phyloP scores from a whole-genome alignment of 2,113 vertebrate genomes.

The Hiodon alosoides region DNA sequence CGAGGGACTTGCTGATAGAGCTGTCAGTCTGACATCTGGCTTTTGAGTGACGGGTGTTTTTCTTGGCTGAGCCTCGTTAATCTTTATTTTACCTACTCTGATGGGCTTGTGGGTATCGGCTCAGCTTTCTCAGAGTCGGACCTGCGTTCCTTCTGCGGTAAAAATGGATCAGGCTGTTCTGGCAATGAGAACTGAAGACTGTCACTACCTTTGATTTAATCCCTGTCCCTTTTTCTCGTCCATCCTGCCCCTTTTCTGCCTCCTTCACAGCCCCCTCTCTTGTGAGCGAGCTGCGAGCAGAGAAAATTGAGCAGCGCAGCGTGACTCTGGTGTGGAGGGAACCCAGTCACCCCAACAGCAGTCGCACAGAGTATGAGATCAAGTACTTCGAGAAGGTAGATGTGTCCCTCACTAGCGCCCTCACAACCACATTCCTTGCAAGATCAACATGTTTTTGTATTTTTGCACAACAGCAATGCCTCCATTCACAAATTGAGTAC shows the following conservation, averaged over 20 bases:
- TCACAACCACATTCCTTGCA: neutral
- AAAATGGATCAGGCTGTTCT: too few relatives aligned
- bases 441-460: neutral
- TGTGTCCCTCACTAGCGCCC: neutral
- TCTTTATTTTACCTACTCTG: slow-evolving; percentile 1
- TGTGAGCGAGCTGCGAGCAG: slow-evolving; percentile 73
- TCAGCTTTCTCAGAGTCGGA: neutral
- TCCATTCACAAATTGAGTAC: too few relatives aligned
- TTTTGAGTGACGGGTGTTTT: slow-evolving; percentile 12
- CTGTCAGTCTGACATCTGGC: neutral
- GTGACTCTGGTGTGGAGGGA: slow-evolving; percentile 82
- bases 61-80: slow-evolving; percentile 7
- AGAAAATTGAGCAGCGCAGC: slow-evolving; percentile 83
- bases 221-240: slow-evolving; percentile 8
- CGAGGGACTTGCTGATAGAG: neutral
- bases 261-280: slow-evolving; percentile 60
- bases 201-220: neutral
- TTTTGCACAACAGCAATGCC: too few relatives aligned
- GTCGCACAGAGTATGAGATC: slow-evolving; percentile 84
- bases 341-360: slow-evolving; percentile 61
- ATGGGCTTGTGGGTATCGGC: neutral
- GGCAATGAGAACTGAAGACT: too few relatives aligned
- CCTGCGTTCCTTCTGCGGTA: neutral
- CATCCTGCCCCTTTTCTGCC: neutral
- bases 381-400: slow-evolving; percentile 92